Evolutionary conservation across 1,140 invertebrate genomes (phyloP).

Genomic region (Hetaerina americana): DNA sequence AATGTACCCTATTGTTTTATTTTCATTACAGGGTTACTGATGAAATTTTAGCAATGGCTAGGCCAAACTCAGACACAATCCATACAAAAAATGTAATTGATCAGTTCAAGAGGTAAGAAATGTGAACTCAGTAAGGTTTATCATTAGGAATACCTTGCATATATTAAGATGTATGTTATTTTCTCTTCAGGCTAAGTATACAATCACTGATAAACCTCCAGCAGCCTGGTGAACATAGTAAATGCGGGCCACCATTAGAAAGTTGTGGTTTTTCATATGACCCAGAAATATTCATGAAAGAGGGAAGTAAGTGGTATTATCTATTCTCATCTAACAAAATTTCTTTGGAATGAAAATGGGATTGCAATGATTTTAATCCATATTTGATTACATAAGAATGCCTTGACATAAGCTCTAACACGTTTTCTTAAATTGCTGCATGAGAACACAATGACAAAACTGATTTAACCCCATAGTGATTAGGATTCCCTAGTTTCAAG

Average conservation of each 20-base stretch:
- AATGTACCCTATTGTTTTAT: no score
- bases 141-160: not conserved
- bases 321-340: no score
- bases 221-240: constrained; percentile 67
- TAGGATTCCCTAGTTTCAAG: no score
- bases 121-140: constrained; percentile 23
- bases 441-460: no score
- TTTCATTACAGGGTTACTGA: constrained; percentile 60
- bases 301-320: constrained; percentile 55
- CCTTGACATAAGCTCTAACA: no score
- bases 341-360: no score
- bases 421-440: no score
- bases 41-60: constrained; percentile 74
- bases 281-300: constrained; percentile 68
- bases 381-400: no score
- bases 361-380: no score
- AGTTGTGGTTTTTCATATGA: constrained; percentile 62
- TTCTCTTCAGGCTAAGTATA: constrained; percentile 51
- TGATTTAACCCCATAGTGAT: no score
- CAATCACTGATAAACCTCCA: constrained; percentile 75
- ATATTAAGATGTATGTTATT: constrained; percentile 17
- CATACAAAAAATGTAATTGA: constrained; percentile 59
- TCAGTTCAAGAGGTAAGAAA: constrained; percentile 58
- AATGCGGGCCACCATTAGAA: constrained; percentile 60
- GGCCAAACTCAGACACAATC: constrained; percentile 61